phyloP scores from a whole-genome alignment of 2,113 vertebrate genomes.

The Tupaia chinensis region DNA sequence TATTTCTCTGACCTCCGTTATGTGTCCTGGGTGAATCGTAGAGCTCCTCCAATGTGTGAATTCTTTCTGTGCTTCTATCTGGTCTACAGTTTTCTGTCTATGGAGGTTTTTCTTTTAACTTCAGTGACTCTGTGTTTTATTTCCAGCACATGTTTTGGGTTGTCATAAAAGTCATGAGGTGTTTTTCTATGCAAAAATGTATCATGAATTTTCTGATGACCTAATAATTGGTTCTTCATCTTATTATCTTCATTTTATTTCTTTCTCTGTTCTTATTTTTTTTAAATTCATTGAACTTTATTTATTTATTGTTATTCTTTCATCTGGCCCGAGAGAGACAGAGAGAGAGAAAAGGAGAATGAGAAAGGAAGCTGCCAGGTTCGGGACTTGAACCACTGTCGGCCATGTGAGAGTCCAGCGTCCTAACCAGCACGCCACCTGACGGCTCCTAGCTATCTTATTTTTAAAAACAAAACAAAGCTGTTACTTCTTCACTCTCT shows the following conservation, averaged over 20 bases:
- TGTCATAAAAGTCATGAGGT: too few relatives aligned
- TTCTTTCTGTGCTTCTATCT: neutral
- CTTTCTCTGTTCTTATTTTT: neutral
- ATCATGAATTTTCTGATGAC: too few relatives aligned
- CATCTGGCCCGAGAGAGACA: too few relatives aligned
- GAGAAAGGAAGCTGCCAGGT: too few relatives aligned
- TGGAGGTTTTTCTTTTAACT: neutral
- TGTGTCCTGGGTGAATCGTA: neutral
- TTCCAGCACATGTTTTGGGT: neutral
- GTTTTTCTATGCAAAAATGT: too few relatives aligned
- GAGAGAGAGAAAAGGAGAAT: too few relatives aligned
- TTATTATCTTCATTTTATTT: neutral
- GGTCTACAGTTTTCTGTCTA: neutral
- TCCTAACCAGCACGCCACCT: too few relatives aligned
- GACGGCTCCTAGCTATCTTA: neutral
- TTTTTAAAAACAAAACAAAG: neutral
- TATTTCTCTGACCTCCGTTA: neutral
- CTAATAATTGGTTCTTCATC: neutral
- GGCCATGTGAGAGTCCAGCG: too few relatives aligned
- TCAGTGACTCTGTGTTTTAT: neutral
- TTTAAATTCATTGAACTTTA: neutral
- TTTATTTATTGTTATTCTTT: too few relatives aligned
- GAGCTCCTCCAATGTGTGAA: accelerated
- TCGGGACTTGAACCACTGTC: too few relatives aligned
- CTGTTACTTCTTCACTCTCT: conserved; percentile 47